Base-by-base conservation (phyloP, 2,113 vertebrate genomes). In the Chlorodrepanis virens region DNA sequence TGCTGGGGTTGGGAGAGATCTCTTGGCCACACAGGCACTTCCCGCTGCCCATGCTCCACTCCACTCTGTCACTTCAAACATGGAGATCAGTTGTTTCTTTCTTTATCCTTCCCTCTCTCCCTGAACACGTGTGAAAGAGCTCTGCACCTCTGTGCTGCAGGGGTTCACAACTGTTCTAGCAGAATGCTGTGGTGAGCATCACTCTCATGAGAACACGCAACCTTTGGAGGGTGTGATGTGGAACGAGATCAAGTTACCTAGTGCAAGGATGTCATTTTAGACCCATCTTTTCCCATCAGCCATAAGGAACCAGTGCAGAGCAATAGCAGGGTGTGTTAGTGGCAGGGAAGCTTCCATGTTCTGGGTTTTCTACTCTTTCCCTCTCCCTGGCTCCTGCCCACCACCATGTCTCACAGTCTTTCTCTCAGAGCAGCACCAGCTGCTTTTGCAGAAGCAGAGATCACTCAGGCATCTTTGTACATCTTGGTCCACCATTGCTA, bases 71-170 rank as follows among this genome's bases (percentile, higher is more conserved):
- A 1, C 25, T 74, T 47, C n/a, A 12, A 50, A 59, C 4, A 2
- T 3, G 19, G 14, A 39, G 14, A 20, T 50, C 0, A 1, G 22
- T 20, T 33, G 3, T 27, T 75, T 53, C 11, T 71, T 75, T 89
- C n/a, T 42, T 52, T 47, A 20, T 37, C 9, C 27, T 75, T 35
- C 28, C 21, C 3, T 37, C 10, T 80, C 29, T n/a, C 19, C 8
- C 0, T 22, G 71, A 53, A 18, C 25, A 3, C 0, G 0, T 7
- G 2, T 22, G 44, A 25, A 86, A 35, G 19, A 14, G 6, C 21
- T 16, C 35, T 33, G 9, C n/a, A 19, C 6, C 31, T 56, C 63
- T 37, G 2, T 44, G 7, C 63, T 45, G 2, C 11, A 39, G 40
- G 4, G 12, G 8, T 24, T 65, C 31, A 5, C 0, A 0, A 6